Conservation (phyloP, 2,797 vertebrate species). For the Antrozous pallidus region DNA sequence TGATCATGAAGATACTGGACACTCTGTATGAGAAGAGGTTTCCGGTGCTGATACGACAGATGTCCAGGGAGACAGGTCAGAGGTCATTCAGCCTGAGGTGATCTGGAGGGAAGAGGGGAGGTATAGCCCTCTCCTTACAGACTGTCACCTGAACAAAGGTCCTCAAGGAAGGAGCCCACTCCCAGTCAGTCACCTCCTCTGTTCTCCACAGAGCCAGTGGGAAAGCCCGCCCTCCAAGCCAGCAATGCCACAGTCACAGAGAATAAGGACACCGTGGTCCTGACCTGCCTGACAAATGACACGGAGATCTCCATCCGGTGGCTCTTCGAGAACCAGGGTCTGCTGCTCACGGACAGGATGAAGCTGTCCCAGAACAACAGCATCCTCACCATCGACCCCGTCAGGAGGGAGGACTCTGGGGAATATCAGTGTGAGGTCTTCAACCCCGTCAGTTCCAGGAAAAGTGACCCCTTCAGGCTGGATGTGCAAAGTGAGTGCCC, state of each 20-base stretch:
- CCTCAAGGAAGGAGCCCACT: neutral
- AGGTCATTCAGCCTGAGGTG: neutral
- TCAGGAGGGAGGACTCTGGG: neutral
- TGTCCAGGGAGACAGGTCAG: neutral
- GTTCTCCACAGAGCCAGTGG: neutral
- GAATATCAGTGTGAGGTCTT: constrained; percentile 16
- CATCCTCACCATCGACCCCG: neutral
- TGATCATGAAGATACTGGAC: neutral
- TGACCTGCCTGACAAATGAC: neutral
- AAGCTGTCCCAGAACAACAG: neutral
- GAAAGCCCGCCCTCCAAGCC: neutral
- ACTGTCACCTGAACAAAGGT: neutral
- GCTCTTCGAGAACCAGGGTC: neutral
- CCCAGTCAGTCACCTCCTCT: neutral
- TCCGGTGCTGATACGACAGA: neutral
- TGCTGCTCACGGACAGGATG: neutral
- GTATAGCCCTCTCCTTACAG: neutral
- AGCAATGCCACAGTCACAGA: neutral
- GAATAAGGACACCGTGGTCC: rapidly evolving
- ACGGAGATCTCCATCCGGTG: neutral
- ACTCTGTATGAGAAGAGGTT: neutral
- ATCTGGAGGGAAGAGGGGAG: neutral
- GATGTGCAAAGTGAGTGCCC: neutral
- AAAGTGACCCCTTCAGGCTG: neutral
- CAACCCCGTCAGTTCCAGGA: neutral